Evolutionary conservation across 2,797 vertebrate species (phyloP), one percentile per base, ranked within the genome.

Genomic region (Catamblyrhynchus diadema): DNA sequence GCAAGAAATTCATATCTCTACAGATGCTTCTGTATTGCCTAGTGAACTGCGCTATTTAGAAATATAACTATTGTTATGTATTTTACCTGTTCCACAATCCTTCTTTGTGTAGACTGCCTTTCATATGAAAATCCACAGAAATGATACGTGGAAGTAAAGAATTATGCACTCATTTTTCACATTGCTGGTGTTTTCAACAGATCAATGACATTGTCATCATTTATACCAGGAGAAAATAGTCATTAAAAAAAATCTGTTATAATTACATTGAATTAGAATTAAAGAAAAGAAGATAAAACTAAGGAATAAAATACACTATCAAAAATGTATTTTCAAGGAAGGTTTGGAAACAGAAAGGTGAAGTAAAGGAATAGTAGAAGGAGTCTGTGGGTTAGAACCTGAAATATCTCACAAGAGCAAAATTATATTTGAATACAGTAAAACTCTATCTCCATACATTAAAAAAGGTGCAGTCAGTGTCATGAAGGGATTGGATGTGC

Each of bases 221-320:
- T 81, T 61, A 51, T 12, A 79, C 5, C 4, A 44, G 9, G 13
- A 85, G 10, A 69, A 14, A 88, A 72, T 1, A 57, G 3, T 9
- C 0, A 2, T 1, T 15, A 5, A 10, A 50, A 16, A 15, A 19
- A 50, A 8, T 56, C 10, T 33, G 2, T 62, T 51, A 57, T 14
- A 62, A 86, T 44, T 62, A 32, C 6, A 28, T 25, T 51, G 15
- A 80, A 53, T 56, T 67, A n/a, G 10, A 81, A 50, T 62, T 50
- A 47, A 73, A 85, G 14, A 67, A 57, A 82, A 50, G 1, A 67
- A 73, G 6, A 16, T 9, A 73, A 92, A 84, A 51, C 2, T 32
- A 53, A 65, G 4, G n/a, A 59, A 23, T 48, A 33, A 74, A 81
- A 67, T 23, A 23, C 1, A 3, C 4, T 44, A 51, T 17, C 3